Conservation (phyloP, 2,797 vertebrate species). For the Lepus oiostolus region DNA sequence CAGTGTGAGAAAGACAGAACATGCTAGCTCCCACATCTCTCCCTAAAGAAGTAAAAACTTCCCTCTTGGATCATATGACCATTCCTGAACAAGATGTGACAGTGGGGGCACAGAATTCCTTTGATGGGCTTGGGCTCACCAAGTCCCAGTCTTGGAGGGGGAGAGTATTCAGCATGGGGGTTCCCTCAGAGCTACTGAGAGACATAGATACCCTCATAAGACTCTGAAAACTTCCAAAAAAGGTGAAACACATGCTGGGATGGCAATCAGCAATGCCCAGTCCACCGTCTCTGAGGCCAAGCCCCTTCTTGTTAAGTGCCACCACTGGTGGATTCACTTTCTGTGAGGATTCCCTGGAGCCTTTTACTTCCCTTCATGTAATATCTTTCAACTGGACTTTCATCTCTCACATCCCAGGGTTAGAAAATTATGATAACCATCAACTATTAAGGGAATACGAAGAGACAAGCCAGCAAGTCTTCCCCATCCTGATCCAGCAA, state of each 20-base stretch:
- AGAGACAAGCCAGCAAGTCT: slow-evolving; percentile 3
- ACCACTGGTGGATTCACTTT: background rate
- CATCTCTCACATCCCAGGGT: background rate
- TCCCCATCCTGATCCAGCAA: background rate
- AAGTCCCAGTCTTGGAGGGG: background rate
- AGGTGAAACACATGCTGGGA: background rate
- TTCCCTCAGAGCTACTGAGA: slow-evolving; percentile 34
- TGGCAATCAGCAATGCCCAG: background rate
- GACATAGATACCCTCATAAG: background rate
- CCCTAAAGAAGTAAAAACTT: background rate
- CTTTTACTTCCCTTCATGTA: background rate
- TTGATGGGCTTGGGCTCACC: background rate
- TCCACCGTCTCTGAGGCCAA: background rate
- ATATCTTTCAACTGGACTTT: background rate
- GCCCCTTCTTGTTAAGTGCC: background rate
- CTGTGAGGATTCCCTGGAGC: background rate
- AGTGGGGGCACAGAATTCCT: background rate
- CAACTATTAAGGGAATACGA: background rate
- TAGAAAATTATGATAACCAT: background rate
- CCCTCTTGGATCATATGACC: background rate
- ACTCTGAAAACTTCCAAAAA: background rate
- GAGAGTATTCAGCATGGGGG: background rate
- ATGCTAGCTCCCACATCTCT: background rate
- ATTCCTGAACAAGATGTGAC: background rate
- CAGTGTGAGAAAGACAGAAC: background rate